These are phyloP conservation scores for Myodes glareolus DNA, from an alignment of 2,113 vertebrate genomes.

Conservation along the genomic window DNA sequence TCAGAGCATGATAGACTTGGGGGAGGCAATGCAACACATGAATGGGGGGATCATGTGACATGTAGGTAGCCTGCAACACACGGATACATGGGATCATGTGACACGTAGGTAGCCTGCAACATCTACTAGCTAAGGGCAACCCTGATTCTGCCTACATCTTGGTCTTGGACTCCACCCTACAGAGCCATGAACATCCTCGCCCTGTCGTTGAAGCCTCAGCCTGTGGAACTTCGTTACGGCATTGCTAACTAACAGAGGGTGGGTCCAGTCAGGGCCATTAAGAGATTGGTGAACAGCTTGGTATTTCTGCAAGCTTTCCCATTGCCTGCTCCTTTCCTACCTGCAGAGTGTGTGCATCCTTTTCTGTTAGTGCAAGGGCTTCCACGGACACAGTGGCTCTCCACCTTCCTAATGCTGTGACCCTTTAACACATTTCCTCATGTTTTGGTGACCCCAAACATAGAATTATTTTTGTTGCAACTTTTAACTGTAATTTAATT, in stretches of 20 bases:
- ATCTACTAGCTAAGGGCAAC: too few species aligned
- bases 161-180: neutral
- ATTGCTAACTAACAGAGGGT: too few species aligned
- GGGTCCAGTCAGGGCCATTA: neutral
- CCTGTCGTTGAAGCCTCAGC: neutral
- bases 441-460: neutral
- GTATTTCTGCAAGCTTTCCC: neutral
- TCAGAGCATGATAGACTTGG: neutral
- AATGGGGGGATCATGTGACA: too few species aligned
- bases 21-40: neutral
- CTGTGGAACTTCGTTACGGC: rapidly evolving
- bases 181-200: rapidly evolving
- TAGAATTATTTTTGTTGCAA: neutral
- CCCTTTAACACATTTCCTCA: neutral
- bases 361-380: neutral
- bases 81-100: too few species aligned
- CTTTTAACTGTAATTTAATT: neutral
- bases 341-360: neutral
- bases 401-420: neutral
- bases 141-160: neutral
- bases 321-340: neutral
- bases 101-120: too few species aligned
- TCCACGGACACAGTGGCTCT: neutral
- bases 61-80: too few species aligned
- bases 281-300: neutral